Evolutionary conservation across 2,113 vertebrate genomes (phyloP).

Genomic region (Phoenicopterus ruber): DNA sequence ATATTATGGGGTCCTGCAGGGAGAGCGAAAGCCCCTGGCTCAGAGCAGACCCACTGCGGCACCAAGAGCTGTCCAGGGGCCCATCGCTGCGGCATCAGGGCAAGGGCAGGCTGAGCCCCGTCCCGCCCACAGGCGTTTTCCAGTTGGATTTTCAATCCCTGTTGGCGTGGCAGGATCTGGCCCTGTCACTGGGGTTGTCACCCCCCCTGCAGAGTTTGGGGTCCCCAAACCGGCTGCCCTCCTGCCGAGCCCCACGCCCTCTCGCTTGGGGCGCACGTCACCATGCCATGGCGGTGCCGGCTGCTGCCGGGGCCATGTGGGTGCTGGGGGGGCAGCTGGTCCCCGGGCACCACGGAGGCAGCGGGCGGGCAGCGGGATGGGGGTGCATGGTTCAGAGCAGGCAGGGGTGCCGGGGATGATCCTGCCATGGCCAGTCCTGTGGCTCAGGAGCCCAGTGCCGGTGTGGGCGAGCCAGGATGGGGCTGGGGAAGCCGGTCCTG

Average conservation of each 20-base stretch:
- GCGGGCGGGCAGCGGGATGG: accelerated
- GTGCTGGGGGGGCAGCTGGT: neutral
- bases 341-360: neutral
- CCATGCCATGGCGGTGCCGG: accelerated
- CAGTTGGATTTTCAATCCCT: neutral
- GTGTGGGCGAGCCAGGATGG: accelerated
- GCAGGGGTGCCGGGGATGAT: neutral
- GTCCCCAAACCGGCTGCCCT: neutral
- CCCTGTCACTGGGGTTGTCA: neutral
- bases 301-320: accelerated
- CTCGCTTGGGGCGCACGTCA: neutral
- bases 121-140: neutral
- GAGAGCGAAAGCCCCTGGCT: neutral
- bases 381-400: neutral
- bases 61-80: neutral
- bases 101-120: neutral
- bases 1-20: neutral
- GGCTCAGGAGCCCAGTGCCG: neutral
- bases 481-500: neutral
- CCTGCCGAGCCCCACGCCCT: neutral
- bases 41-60: neutral
- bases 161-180: neutral
- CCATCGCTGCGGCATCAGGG: neutral
- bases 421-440: neutral
- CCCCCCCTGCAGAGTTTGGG: neutral